Base-by-base conservation (phyloP, 2,888 invertebrate species). In the Melanostoma mellinum region DNA sequence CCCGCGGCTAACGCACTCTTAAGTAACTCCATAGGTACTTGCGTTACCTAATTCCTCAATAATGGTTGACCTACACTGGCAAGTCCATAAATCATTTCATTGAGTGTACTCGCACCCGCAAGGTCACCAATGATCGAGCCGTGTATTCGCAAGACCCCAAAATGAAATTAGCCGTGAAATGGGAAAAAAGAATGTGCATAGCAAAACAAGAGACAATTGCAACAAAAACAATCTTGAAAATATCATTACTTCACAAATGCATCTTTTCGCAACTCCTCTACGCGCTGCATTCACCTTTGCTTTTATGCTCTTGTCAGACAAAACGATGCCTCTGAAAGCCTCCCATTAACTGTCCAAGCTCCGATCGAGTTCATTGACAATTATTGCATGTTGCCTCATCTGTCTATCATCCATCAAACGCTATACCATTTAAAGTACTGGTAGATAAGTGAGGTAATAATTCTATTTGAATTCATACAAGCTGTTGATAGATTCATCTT, bases 141-240 rank as follows among this genome's bases (percentile, higher is more conserved):
- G n/a, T 20, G 36, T 42, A 53, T 10, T 68, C 30, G 33, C 35
- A 65, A 65, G 65, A 55, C 65, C 71, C 36, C 46, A 72, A 67
- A 71, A 65, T 6, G 5, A 65, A 73, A 72, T 77, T 53, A 77
- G 35, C 55, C 77, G 44, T 72, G 71, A 81, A 81, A 80, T 69
- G 33, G 35, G 36, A 58, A 35, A 75, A 53, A 8, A 35, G 9
- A 36, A 20, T 58, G 55, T 10, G 30, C 30, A 53, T 50, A 68
- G n/a, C 42, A 38, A 42, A 35, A 35, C 40, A 53, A 20, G 38
- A 52, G 42, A 40, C 48, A 20, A 61, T 30, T 56, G 32, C 74
- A 60, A 40, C 46, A 50, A 50, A 38, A 40, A 63, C 35, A 42
- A 2, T 32, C 32, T 65, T 33, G 20, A 46, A 58, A 58, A 20